A percentile compares a stretch with the other conserved stretches of the same genome.
phyloP scores from a whole-genome alignment of 2,113 vertebrate genomes.

The Butorides virescens region DNA sequence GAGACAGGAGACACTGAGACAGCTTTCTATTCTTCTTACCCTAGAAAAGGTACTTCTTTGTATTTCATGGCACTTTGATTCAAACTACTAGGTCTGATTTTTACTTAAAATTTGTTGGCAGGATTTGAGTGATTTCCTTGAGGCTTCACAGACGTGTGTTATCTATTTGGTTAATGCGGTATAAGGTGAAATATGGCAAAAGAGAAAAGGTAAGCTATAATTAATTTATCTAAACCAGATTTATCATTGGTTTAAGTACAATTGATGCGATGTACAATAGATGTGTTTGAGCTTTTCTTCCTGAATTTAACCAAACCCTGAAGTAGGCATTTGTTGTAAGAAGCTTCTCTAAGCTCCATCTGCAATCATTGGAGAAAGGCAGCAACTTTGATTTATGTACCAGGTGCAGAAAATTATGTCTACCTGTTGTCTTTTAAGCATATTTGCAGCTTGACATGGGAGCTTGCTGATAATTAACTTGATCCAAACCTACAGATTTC shows the following conservation, averaged over 20 bases:
- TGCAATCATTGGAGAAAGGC: neutral
- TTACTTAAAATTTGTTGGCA: neutral
- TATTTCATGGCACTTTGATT: neutral
- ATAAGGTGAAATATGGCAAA: neutral
- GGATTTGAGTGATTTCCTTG: neutral
- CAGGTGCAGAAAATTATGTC: neutral
- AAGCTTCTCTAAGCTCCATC: neutral
- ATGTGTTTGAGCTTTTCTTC: neutral
- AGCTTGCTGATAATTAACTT: neutral
- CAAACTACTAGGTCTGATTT: neutral
- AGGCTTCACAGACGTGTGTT: neutral
- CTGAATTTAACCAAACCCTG: neutral
- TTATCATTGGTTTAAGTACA: neutral
- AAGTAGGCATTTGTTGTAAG: neutral
- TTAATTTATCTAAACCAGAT: neutral
- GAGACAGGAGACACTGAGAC: neutral
- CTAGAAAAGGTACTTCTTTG: neutral
- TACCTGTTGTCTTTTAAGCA: neutral
- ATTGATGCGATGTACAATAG: neutral
- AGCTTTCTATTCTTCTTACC: neutral
- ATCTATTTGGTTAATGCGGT: neutral
- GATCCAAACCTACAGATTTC: neutral
- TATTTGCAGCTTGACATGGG: neutral
- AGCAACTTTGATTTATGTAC: neutral
- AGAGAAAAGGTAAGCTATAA: neutral